Conservation (phyloP, 2,797 vertebrate species). For the Sphenodon punctatus region DNA sequence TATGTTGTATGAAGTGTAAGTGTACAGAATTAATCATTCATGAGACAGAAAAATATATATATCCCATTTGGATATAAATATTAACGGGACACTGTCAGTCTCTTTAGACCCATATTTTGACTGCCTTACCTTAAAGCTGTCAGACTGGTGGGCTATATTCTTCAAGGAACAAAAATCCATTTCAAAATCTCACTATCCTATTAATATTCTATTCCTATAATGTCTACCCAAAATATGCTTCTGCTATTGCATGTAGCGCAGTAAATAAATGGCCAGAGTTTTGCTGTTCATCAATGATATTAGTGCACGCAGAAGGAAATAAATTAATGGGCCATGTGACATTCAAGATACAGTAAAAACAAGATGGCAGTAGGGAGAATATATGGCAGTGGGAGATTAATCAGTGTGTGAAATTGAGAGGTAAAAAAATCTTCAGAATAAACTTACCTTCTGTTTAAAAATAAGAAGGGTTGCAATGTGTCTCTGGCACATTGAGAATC, state of each 20-base stretch:
- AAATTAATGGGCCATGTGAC: background rate
- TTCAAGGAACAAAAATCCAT: background rate
- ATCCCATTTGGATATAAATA: conserved; percentile 66
- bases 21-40: conserved; percentile 62
- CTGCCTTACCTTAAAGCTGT: conserved; percentile 32
- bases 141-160: conserved; percentile 21
- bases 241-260: background rate
- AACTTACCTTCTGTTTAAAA: no score
- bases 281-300: background rate
- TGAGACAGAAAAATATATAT: conserved; percentile 48
- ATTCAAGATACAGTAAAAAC: background rate
- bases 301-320: background rate
- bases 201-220: conserved; percentile 12
- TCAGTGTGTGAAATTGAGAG: background rate
- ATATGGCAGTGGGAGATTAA: background rate
- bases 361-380: background rate
- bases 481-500: background rate
- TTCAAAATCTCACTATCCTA: conserved; percentile 17
- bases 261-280: background rate
- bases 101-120: conserved; percentile 34
- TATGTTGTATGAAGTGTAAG: conserved; percentile 62
- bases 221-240: background rate
- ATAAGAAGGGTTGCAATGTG: no score
- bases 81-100: conserved; percentile 49
- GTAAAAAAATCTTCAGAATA: background rate